Conservation (phyloP, 2,888 invertebrate genomes). For the Ecliptopera silaceata region DNA sequence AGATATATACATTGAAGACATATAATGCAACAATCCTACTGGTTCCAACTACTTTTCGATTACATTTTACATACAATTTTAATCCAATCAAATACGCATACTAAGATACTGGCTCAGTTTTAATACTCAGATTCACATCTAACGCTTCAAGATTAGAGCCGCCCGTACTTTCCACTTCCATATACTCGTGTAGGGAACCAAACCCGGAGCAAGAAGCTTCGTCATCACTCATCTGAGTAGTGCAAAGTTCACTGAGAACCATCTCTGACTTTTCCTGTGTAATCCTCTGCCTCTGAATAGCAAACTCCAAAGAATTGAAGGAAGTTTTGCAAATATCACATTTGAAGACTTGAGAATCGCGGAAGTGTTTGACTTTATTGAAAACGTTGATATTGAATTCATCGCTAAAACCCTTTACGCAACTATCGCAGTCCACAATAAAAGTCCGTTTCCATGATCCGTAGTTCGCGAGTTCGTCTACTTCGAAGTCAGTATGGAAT, state of each 20-base stretch:
- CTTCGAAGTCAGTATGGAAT: conserved; percentile 64
- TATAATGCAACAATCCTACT: too few species aligned
- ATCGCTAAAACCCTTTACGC: conserved; percentile 59
- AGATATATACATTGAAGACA: too few species aligned
- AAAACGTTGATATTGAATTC: conserved; percentile 49
- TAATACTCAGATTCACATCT: conserved; percentile 39
- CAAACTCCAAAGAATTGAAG: conserved; percentile 57
- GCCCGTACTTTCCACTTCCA: conserved; percentile 57
- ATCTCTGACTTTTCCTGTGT: conserved; percentile 54
- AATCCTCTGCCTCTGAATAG: conserved; percentile 55
- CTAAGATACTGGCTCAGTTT: conserved; percentile 54
- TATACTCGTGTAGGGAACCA: conserved; percentile 45
- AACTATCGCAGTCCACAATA: conserved; percentile 60
- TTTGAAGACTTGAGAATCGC: conserved; percentile 56
- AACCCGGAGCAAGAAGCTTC: conserved; percentile 45
- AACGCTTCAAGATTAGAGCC: conserved; percentile 44
- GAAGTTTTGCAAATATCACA: conserved; percentile 54
- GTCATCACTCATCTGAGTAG: conserved; percentile 67
- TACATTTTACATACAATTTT: too few species aligned
- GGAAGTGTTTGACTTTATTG: conserved; percentile 50
- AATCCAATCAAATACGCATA: too few species aligned
- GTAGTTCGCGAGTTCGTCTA: conserved; percentile 59
- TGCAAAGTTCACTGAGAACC: conserved; percentile 68
- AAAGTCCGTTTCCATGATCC: conserved; percentile 48
- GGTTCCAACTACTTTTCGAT: too few species aligned